phyloP scores from a whole-genome alignment of 1,140 invertebrate species.

The Amphibalanus amphitrite region DNA sequence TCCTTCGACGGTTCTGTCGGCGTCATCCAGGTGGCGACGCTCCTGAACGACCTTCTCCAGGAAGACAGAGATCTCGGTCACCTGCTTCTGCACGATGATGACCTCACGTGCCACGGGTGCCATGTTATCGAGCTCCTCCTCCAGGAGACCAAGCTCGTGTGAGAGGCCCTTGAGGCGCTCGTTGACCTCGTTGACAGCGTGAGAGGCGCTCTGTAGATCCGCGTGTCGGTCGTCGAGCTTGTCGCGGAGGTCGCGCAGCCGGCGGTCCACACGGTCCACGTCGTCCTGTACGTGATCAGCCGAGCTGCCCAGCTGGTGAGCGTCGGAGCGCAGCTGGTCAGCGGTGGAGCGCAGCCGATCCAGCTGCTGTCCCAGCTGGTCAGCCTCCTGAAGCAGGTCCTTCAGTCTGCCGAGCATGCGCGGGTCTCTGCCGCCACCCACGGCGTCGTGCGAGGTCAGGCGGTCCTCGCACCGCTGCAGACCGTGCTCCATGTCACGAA shows the following conservation, averaged over 20 bases:
- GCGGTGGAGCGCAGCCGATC: constrained; percentile 48
- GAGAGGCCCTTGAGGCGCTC: constrained; percentile 60
- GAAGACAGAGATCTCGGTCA: constrained; percentile 55
- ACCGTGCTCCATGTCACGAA: constrained; percentile 59
- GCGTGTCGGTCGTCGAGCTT: constrained; percentile 59
- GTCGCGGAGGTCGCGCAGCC: constrained; percentile 54
- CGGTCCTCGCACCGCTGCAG: constrained; percentile 75
- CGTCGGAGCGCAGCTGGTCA: constrained; percentile 51
- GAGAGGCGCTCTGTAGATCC: constrained; percentile 67
- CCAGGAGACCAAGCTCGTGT: constrained; percentile 55
- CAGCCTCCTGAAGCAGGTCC: constrained; percentile 51
- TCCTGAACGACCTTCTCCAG: constrained; percentile 37
- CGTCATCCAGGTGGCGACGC: constrained; percentile 47
- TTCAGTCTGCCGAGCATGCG: constrained; percentile 66
- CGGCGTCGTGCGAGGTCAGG: constrained; percentile 55
- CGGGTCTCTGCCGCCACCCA: constrained; percentile 53
- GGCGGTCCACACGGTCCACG: constrained; percentile 53
- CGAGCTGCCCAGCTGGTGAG: constrained; percentile 39
- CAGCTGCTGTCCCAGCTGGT: constrained; percentile 54
- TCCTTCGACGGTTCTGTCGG: constrained; percentile 49
- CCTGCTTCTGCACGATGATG: constrained; percentile 58
- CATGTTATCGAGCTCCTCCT: constrained; percentile 66
- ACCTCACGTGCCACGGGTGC: constrained; percentile 70
- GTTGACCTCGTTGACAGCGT: constrained; percentile 67
- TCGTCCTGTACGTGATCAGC: constrained; percentile 55